Conservation (phyloP, 2,797 vertebrate species). For the Orestias chungarensis region DNA sequence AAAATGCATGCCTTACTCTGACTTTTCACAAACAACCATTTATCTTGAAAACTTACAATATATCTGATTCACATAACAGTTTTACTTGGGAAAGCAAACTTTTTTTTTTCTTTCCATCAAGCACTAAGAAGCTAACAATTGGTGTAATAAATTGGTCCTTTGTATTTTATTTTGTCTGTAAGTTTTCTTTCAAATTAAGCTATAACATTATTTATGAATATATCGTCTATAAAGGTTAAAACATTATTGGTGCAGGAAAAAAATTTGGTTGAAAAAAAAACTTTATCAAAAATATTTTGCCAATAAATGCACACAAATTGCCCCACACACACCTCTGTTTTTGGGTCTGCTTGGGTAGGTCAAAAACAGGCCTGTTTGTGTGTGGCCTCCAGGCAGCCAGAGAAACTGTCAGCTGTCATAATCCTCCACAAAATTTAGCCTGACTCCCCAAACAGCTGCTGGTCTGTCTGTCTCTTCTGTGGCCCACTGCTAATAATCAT, state of each 20-base stretch:
- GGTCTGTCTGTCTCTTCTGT: constrained; percentile 21
- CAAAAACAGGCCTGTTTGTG: constrained; percentile 32
- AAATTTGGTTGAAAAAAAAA: not conserved
- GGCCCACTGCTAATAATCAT: constrained; percentile 36
- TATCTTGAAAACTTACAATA: too few relatives aligned
- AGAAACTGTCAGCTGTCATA: constrained; percentile 58
- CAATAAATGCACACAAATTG: not conserved
- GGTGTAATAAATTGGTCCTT: too few relatives aligned
- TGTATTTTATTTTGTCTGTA: too few relatives aligned
- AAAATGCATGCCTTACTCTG: not conserved
- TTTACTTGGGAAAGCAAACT: not conserved
- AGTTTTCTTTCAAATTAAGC: not conserved
- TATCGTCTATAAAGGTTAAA: not conserved
- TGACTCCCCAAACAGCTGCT: constrained; percentile 68
- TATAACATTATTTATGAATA: not conserved
- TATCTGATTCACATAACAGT: not conserved
- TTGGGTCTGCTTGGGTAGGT: constrained; percentile 2
- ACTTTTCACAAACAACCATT: not conserved
- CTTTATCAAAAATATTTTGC: not conserved
- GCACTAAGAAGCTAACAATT: not conserved
- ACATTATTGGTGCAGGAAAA: not conserved
- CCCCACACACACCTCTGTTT: not conserved
- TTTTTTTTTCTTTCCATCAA: not conserved
- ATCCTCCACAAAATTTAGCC: constrained; percentile 67
- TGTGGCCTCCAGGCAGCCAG: constrained; percentile 24